Evolutionary conservation across 2,113 vertebrate species (phyloP), one percentile per base, ranked within the genome.

Genomic region (Passer domesticus): DNA sequence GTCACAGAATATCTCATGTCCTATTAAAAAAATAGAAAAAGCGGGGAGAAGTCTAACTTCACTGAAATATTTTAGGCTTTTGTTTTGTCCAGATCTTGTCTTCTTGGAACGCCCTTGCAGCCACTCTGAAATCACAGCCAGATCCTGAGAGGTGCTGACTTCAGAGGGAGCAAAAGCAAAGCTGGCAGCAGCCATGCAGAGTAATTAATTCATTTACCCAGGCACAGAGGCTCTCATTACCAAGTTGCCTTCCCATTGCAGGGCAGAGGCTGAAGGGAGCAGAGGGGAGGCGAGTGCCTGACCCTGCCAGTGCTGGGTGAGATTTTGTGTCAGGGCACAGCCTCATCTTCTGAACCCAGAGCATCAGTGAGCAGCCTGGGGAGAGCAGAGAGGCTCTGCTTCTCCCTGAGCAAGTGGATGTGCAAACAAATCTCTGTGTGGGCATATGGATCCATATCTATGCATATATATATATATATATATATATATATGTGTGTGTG

Each of bases 131-230:
- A 75, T 15, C 35, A 4, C 60, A 72, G 58, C 33, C 68, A 59
- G 67, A 49, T 55, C 41, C 77, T 56, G 60, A 60, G 72, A 70
- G 82, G 43, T 81, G 55, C 63, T 74, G 90, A 74, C 72, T 88
- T 83, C 73, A 68, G 60, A 53, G 44, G 64, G 64, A 89, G 94
- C 43, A 67, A 43, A 79, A 46, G 83, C 79, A 70, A 55, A 86
- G n/a, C 63, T 67, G 50, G 46, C 72, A 74, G 75, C 11, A 47
- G 43, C 2, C 25, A 20, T 1, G 28, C 72, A 68, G 83, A 70
- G 59, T 77, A 88, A 83, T 93, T 92, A 74, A 82, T 55, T 77
- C 72, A 47, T 90, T 93, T 92, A 77, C 25, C 21, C n/a, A 73
- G 88, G 55, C 84, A 60, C 43, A 62, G 74, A 35, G 46, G 64